A percentile compares a stretch with the other conserved stretches of the same genome.
Evolutionary conservation across 2,888 invertebrate genomes (phyloP).

Genomic region (Agriopis leucophaearia): DNA sequence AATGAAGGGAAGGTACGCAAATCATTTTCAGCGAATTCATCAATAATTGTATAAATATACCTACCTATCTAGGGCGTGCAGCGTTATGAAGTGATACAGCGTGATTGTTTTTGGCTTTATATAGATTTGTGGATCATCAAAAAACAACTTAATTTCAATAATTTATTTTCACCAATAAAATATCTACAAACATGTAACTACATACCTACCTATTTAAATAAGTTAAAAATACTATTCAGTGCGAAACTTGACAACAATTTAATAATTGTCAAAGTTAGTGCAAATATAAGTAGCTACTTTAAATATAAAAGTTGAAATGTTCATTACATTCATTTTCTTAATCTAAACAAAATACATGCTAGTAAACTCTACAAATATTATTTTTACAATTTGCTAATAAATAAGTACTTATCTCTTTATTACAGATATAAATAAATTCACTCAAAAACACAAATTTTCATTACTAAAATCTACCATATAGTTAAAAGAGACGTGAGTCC

Average conservation of each 20-base stretch:
- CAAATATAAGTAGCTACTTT: not conserved
- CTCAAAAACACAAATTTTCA: not conserved
- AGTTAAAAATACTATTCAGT: constrained; percentile 14
- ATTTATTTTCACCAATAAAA: constrained; percentile 56
- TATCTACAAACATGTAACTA: constrained; percentile 61
- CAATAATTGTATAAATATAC: no score
- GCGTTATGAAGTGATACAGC: no score
- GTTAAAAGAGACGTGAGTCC: no score
- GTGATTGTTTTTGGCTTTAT: no score
- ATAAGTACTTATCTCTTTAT: not conserved
- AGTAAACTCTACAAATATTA: not conserved
- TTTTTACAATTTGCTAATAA: constrained; percentile 9
- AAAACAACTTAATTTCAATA: constrained; percentile 8
- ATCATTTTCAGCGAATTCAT: no score
- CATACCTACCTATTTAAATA: constrained; percentile 39
- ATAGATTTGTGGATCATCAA: not conserved
- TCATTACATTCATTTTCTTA: not conserved
- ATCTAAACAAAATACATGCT: not conserved
- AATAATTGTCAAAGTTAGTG: constrained; percentile 15
- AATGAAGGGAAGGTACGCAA: no score
- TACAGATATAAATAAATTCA: not conserved
- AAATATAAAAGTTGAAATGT: not conserved
- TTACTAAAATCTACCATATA: not conserved
- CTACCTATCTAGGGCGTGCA: no score
- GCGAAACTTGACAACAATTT: constrained; percentile 15